Evolutionary conservation across 2,797 vertebrate species (phyloP).

Genomic region (Chaetodon trifasciatus): DNA sequence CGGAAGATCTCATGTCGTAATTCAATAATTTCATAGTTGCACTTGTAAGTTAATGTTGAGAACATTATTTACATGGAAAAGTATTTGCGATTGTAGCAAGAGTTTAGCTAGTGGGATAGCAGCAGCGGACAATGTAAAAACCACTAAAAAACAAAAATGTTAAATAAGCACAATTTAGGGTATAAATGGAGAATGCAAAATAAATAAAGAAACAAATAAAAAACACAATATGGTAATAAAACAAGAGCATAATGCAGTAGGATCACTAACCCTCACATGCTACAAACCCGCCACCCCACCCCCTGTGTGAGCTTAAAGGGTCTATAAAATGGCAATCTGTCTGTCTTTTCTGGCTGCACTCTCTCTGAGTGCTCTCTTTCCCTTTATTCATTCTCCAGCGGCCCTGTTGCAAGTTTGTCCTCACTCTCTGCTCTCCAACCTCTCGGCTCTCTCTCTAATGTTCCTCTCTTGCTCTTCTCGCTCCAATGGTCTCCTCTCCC

Average conservation of each 20-base stretch:
- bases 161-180: no score
- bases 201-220: no score
- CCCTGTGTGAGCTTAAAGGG: conserved; percentile 7
- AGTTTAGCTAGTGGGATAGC: no score
- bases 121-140: no score
- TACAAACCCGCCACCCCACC: no score
- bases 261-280: not conserved
- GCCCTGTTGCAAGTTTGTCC: conserved; percentile 38
- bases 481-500: conserved; percentile 70
- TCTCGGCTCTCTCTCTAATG: conserved; percentile 61
- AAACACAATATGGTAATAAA: not conserved
- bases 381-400: conserved; percentile 58
- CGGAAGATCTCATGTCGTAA: no score
- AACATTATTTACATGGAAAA: no score
- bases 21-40: no score
- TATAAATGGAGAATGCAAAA: no score
- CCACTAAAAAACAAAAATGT: no score
- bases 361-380: conserved; percentile 47
- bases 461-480: conserved; percentile 74
- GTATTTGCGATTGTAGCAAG: no score
- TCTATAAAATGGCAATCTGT: conserved; percentile 35
- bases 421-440: conserved; percentile 58
- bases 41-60: no score
- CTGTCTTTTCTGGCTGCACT: conserved; percentile 29
- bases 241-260: not conserved